These are phyloP conservation scores for Caenorhabditis sp. DNA, from an alignment of 2,888 invertebrate genomes.

Conservation along the genomic window DNA sequence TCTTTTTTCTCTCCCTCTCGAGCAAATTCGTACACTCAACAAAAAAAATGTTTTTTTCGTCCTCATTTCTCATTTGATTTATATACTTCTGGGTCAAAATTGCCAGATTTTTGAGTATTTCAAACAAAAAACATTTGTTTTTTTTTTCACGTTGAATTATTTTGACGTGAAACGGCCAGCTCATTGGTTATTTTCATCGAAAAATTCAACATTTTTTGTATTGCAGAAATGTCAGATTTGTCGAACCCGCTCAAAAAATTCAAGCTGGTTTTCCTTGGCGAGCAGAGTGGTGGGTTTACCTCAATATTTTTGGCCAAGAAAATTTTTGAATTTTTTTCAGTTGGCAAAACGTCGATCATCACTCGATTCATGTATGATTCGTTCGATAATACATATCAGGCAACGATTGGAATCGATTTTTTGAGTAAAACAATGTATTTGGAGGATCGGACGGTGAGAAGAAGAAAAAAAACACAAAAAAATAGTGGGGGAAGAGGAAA, in stretches of 20 bases:
- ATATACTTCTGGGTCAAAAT: background rate
- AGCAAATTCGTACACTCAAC: background rate
- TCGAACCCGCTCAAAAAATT: constrained; percentile 94
- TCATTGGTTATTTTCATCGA: background rate
- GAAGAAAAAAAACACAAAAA: too few relatives aligned
- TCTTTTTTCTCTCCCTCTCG: background rate
- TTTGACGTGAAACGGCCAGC: background rate
- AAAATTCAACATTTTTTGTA: too few relatives aligned
- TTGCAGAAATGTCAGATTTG: constrained; percentile 78
- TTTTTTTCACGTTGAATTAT: background rate
- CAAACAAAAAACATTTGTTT: background rate
- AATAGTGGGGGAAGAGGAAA: background rate
- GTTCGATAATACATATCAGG: constrained; percentile 99
- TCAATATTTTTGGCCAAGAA: background rate
- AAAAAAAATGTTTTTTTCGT: background rate
- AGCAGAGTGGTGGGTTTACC: constrained; percentile 80
- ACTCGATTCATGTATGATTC: constrained; percentile 99
- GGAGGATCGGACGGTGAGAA: constrained; percentile 89
- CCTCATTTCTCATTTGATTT: background rate
- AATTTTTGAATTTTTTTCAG: constrained; percentile 75
- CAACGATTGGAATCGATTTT: constrained; percentile 99
- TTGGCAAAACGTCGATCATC: constrained; percentile 97
- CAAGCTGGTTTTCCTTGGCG: constrained; percentile 98
- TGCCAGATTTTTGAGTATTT: constrained; percentile 3
- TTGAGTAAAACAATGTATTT: constrained; percentile 99